Percentiles rank a stretch among this genome's conserved stretches.
Evolutionary conservation across 1,140 invertebrate species (phyloP).

Genomic region (Drosophila suzukii): DNA sequence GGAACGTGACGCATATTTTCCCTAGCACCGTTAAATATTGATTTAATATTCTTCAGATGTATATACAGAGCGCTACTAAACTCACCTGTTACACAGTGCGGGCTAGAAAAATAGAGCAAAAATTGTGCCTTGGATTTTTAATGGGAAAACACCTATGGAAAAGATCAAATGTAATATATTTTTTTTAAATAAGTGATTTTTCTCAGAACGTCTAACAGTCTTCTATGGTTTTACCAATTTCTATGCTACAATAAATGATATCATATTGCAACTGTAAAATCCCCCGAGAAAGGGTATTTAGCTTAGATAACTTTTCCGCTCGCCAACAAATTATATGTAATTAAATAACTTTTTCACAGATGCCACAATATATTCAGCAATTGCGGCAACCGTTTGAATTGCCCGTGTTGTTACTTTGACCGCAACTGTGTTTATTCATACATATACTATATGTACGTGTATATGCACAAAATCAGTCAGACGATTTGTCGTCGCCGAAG

Average conservation of each 20-base stretch:
- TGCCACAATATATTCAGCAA: slow-evolving; percentile 10
- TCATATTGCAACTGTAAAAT: neutral
- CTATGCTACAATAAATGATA: no score
- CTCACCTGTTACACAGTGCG: slow-evolving; percentile 4
- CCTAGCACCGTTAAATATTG: slow-evolving; percentile 73
- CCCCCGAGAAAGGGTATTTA: neutral
- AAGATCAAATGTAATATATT: no score
- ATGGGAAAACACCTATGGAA: no score
- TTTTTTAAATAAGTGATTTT: no score
- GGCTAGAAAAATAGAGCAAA: neutral
- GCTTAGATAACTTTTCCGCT: neutral
- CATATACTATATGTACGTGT: neutral
- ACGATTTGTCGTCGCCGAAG: slow-evolving; percentile 60
- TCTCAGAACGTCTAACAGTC: no score
- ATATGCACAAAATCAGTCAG: slow-evolving; percentile 52
- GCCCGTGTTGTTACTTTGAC: neutral
- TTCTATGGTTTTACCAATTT: no score
- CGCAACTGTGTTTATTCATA: slow-evolving; percentile 12
- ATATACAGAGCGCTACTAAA: neutral
- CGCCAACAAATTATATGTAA: neutral
- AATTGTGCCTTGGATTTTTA: no score
- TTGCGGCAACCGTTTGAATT: neutral
- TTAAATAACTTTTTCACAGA: slow-evolving; percentile 1
- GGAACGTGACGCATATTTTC: slow-evolving; percentile 68
- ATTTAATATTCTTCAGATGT: slow-evolving; percentile 69